Conservation (phyloP, 2,888 invertebrate species). For the Drosophila rellima region DNA sequence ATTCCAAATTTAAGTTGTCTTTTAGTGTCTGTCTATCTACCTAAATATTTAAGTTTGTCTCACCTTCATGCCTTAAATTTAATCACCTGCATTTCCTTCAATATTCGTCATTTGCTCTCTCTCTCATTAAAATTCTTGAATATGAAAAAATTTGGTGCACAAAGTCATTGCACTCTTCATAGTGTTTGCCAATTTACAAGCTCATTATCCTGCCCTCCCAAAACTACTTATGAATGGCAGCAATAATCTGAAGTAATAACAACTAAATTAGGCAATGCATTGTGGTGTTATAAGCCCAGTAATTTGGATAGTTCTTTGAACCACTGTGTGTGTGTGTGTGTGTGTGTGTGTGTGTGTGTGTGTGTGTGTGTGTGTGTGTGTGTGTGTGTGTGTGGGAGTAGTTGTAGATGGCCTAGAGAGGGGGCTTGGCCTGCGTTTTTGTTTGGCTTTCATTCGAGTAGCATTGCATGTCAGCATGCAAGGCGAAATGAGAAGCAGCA, state of each 20-base stretch:
- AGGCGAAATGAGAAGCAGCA: constrained; percentile 50
- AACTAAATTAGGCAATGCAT: constrained; percentile 31
- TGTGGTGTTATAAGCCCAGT: constrained; percentile 8
- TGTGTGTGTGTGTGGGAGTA: constrained; percentile 2
- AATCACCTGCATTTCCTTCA: background rate
- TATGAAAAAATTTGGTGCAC: background rate
- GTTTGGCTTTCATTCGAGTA: constrained; percentile 63
- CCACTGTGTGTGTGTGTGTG: constrained; percentile 39
- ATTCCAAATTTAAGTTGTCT: too few relatives aligned
- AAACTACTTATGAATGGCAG: constrained; percentile 2
- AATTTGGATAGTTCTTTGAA: constrained; percentile 1
- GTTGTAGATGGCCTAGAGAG: background rate
- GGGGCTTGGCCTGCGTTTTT: constrained; percentile 62
- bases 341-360: constrained; percentile 4
- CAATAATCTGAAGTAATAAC: constrained; percentile 16
- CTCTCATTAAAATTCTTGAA: background rate
- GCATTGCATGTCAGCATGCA: constrained; percentile 81
- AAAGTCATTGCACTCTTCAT: background rate
- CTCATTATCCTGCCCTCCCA: constrained; percentile 18
- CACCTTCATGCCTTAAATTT: too few relatives aligned
- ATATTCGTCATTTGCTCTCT: too few relatives aligned
- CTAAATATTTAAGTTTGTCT: too few relatives aligned
- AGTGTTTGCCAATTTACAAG: constrained; percentile 18
- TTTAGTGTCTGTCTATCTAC: too few relatives aligned
- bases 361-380: constrained; percentile 14